These are phyloP conservation scores for Psix sp. DNA, from an alignment of 1,140 invertebrate genomes.

Conservation along the genomic window DNA sequence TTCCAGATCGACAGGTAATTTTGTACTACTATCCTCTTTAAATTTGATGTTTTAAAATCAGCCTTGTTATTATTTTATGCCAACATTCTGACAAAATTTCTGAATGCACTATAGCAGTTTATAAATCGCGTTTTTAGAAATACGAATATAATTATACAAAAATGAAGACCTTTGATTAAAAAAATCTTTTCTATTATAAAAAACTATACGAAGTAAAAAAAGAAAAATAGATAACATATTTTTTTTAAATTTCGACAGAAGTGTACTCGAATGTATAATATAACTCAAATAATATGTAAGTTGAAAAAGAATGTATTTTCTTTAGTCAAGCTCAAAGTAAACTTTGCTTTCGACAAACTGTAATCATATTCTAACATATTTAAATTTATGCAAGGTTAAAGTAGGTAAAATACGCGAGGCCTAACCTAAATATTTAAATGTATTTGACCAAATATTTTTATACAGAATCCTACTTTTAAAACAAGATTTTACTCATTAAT, in stretches of 20 bases:
- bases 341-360: slow-evolving; percentile 1
- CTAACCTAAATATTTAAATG: slow-evolving; percentile 1
- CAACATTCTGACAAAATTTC: neutral
- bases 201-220: too few species aligned
- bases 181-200: too few species aligned
- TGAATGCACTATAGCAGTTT: too few species aligned
- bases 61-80: neutral
- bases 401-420: neutral
- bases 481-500: too few species aligned
- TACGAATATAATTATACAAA: too few species aligned
- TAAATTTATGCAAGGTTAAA: neutral
- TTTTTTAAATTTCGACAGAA: neutral
- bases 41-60: neutral
- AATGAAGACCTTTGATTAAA: too few species aligned
- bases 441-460: neutral
- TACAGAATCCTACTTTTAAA: too few species aligned
- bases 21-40: too few species aligned
- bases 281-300: neutral
- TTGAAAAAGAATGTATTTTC: neutral
- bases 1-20: slow-evolving; percentile 68
- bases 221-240: too few species aligned
- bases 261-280: neutral
- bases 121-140: too few species aligned
- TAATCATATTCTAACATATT: neutral
- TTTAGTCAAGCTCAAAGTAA: neutral